Percentiles rank a stretch among this genome's conserved stretches.
Evolutionary conservation across 2,797 vertebrate species (phyloP).

Genomic region (Fundulus diaphanus): DNA sequence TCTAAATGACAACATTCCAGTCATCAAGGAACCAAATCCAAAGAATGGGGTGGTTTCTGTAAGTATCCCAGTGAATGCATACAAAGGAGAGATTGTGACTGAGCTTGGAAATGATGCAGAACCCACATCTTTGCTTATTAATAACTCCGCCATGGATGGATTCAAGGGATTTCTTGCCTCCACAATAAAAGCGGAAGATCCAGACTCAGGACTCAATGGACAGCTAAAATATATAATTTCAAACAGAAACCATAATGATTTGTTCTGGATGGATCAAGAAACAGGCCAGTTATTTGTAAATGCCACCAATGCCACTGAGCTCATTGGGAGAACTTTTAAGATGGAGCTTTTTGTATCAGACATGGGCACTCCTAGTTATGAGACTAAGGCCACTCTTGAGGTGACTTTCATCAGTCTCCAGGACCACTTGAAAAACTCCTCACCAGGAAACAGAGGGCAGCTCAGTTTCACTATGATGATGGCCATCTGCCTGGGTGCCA

Average conservation of each 20-base stretch:
- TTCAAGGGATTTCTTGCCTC: conserved; percentile 65
- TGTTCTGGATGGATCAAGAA: conserved; percentile 84
- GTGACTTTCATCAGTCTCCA: conserved; percentile 85
- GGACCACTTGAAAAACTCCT: conserved; percentile 86
- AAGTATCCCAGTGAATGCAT: conserved; percentile 84
- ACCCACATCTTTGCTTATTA: conserved; percentile 21
- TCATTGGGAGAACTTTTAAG: conserved; percentile 83
- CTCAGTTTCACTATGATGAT: conserved; percentile 84
- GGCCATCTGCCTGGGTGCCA: conserved; percentile 83
- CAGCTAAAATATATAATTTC: conserved; percentile 82
- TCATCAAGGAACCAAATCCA: conserved; percentile 82
- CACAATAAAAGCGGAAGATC: conserved; percentile 85
- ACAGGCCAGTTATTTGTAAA: conserved; percentile 89
- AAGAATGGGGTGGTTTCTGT: conserved; percentile 81
- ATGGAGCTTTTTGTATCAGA: conserved; percentile 85
- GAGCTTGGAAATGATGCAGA: conserved; percentile 67
- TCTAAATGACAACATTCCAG: conserved; percentile 87
- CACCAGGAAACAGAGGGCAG: conserved; percentile 67
- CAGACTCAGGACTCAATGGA: conserved; percentile 87
- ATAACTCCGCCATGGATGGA: conserved; percentile 46
- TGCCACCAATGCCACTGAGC: conserved; percentile 87
- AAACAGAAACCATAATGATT: conserved; percentile 63
- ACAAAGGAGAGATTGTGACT: conserved; percentile 82
- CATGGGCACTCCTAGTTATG: conserved; percentile 79
- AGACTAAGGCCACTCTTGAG: conserved; percentile 75